These are phyloP conservation scores for Yponomeuta plumbellus DNA, from an alignment of 2,888 invertebrate genomes.

Conservation along the genomic window DNA sequence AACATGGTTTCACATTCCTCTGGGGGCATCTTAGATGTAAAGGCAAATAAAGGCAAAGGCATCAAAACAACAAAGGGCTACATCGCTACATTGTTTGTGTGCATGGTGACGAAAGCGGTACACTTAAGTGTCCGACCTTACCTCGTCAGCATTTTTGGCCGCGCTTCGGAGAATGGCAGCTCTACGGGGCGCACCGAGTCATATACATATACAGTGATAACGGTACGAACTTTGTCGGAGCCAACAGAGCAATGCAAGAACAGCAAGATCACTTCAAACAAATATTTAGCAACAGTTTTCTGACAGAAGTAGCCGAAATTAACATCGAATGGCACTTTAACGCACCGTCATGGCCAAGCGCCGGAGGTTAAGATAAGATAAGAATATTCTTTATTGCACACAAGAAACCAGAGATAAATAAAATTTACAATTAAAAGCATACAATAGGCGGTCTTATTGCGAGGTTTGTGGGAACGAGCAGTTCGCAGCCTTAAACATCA, in stretches of 20 bases:
- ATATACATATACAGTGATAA: conserved; percentile 31
- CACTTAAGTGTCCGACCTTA: conserved; percentile 32
- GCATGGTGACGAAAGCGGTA: conserved; percentile 23
- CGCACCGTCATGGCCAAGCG: too few relatives aligned
- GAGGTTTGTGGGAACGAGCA: too few relatives aligned
- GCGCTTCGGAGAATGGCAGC: conserved; percentile 29
- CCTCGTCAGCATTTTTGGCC: conserved; percentile 28
- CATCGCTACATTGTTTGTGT: conserved; percentile 22
- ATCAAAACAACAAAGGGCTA: conserved; percentile 16
- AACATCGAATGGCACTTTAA: too few relatives aligned
- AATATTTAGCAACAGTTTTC: background rate
- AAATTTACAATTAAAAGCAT: too few relatives aligned
- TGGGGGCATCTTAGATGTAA: too few relatives aligned
- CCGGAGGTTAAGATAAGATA: too few relatives aligned
- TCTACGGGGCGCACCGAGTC: conserved; percentile 26
- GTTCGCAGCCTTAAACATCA: too few relatives aligned
- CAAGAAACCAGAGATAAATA: too few relatives aligned
- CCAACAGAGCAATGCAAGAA: conserved; percentile 14
- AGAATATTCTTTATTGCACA: too few relatives aligned
- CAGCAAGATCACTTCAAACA: conserved; percentile 18
- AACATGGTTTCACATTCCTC: too few relatives aligned
- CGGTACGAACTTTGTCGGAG: conserved; percentile 29
- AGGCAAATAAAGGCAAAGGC: conserved; percentile 11
- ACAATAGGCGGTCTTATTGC: too few relatives aligned
- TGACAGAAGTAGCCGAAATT: conserved; percentile 11